Evolutionary conservation across 2,797 vertebrate species (phyloP).

Genomic region (Rhinella marina): DNA sequence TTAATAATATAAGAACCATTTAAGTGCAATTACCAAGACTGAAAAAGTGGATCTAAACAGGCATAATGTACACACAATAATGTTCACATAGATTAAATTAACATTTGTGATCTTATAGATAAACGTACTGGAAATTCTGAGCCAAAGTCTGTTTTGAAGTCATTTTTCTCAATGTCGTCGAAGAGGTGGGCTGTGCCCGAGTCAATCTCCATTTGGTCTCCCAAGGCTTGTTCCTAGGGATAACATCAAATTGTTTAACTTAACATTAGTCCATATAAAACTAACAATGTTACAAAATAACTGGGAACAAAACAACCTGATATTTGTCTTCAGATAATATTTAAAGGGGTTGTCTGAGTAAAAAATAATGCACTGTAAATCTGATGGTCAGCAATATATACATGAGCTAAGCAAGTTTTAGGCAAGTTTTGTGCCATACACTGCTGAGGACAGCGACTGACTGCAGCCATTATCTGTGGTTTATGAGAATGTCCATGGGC

Average conservation of each 20-base stretch:
- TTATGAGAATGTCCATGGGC: too few relatives aligned
- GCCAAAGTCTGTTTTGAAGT: conserved; percentile 78
- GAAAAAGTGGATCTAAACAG: too few relatives aligned
- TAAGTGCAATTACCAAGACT: too few relatives aligned
- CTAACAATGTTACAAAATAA: neutral
- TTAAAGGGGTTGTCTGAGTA: neutral
- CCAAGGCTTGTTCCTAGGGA: conserved; percentile 71
- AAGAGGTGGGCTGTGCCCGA: conserved; percentile 73
- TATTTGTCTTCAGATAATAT: neutral
- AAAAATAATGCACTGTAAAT: too few relatives aligned
- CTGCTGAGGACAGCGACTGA: too few relatives aligned
- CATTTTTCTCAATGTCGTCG: conserved; percentile 78
- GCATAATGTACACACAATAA: neutral
- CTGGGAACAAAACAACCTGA: neutral
- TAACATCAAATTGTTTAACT: neutral
- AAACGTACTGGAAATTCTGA: conserved; percentile 80
- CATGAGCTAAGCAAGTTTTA: too few relatives aligned
- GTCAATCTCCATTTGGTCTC: conserved; percentile 75
- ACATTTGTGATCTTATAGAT: conserved; percentile 8
- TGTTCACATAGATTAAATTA: neutral
- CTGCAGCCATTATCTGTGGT: too few relatives aligned
- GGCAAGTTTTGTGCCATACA: too few relatives aligned
- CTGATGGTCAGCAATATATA: too few relatives aligned
- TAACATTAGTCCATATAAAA: neutral
- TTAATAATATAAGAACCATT: too few relatives aligned